Evolutionary conservation across 2,888 invertebrate genomes (phyloP), one percentile per base, ranked within the genome.

Genomic region (Brachypalpus laphriformis): DNA sequence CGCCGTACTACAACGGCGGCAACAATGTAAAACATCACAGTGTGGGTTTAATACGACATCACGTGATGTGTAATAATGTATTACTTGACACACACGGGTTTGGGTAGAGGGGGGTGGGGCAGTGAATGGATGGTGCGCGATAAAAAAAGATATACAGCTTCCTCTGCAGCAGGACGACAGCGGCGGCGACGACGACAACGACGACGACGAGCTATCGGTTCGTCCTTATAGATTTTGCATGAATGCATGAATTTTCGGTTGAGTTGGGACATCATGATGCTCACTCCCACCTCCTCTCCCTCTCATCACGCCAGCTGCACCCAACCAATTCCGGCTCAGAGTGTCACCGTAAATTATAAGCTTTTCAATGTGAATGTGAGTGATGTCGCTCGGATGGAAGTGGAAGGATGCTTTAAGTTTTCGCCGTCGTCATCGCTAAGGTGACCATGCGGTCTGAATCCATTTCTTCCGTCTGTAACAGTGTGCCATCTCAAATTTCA

Each of bases 61-160:
- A 80, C 57, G 74, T 83, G 80, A 83, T 75, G 80, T 83, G 83
- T 75, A 74, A 83, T 83, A 80, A 83, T 83, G 83, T 74, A 74
- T 80, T 80, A 74, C 83, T 80, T 75, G 80, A 80, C 80, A 77
- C 65, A 80, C 59, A n/a, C n/a, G n/a, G n/a, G n/a, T n/a, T n/a
- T n/a, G 31, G 70, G 42, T 80, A 18, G 54, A 28, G 31, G 59
- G 47, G 34, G 22, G 14, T 22, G 8, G 72, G 61, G 54, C 40
- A 63, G 49, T 70, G 83, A 65, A 80, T 80, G 82, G 22, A 83
- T 83, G 61, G 72, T 66, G 72, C 56, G 82, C 56, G 82, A 74
- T 83, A 74, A 80, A 83, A 75, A 56, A 68, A 76, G 83, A 83
- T 80, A 75, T 80, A 83, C 80, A 70, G 74, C 63, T 74, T 75